Evolutionary conservation across 2,113 vertebrate genomes (phyloP).

Genomic region (Trinectes maculatus): DNA sequence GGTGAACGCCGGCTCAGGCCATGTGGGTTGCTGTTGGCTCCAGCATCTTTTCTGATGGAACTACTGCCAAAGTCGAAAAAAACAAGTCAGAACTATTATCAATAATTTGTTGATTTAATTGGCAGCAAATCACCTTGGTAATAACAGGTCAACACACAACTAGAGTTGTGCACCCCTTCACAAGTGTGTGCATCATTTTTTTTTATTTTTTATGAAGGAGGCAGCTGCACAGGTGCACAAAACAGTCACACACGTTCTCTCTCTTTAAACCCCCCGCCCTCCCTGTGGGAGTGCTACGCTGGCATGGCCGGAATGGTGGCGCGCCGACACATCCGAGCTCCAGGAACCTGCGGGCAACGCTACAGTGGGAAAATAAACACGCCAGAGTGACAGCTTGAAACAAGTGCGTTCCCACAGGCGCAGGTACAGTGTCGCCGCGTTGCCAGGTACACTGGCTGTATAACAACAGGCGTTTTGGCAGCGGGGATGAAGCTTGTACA

Average conservation of each 20-base stretch:
- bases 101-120: neutral
- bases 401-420: constrained; percentile 33
- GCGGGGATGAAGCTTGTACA: constrained; percentile 30
- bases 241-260: neutral
- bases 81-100: neutral
- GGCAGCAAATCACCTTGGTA: neutral
- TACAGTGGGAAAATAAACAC: constrained; percentile 60
- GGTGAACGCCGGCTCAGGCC: too few species aligned
- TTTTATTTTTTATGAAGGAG: neutral
- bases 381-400: constrained; percentile 61
- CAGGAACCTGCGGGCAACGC: constrained; percentile 47
- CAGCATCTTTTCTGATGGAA: too few species aligned
- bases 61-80: too few species aligned
- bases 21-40: too few species aligned
- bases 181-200: neutral
- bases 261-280: constrained; percentile 26
- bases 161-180: constrained; percentile 7
- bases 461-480: constrained; percentile 25
- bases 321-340: constrained; percentile 41
- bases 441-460: constrained; percentile 16
- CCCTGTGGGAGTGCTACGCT: constrained; percentile 33
- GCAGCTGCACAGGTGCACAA: constrained; percentile 33
- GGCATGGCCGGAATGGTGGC: constrained; percentile 32
- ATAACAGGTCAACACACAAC: neutral
- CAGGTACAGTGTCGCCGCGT: constrained; percentile 11